Base-by-base conservation (phyloP, 2,888 invertebrate genomes). In the Isoperla grammatica region DNA sequence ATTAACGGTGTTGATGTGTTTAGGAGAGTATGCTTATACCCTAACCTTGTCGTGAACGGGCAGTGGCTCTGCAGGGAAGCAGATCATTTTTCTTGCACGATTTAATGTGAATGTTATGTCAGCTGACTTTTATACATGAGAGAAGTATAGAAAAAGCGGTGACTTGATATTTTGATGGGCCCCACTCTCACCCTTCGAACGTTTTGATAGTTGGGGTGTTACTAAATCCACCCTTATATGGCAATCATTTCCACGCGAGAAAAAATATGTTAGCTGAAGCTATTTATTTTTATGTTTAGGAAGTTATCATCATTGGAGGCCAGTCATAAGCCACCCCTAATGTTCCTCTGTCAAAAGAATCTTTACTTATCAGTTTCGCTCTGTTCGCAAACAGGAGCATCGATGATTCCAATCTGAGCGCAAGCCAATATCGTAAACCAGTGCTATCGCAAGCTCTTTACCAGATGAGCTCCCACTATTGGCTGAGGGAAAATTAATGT, bases 251-350 rank as follows among this genome's bases (percentile, higher is more conserved):
- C 59, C 59, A 63, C 56, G 50, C 61, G 42, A 54, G 46, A 54
- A 60, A 60, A 64, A 64, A 64, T 64, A 62, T 64, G 64, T 64
- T 64, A 61, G 64, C 60, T 56, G 35, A 57, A 57, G 62, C 64
- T 64, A 64, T 64, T 62, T 64, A 64, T 64, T 64, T 63, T 64
- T 64, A 64, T 64, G 64, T 62, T 56, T 58, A 57, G 49, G 60
- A 61, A 60, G 64, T 64, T 62, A 64, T 64, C 64, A 62, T 61
- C 61, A 54, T 57, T 55, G 37, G 20, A 19, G 54, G 59, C 35
- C 42, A 40, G 54, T 46, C 56, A 48, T 56, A 56, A 56, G 56
- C 40, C 57, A 54, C 29, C 35, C 19, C 37, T 15, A 50, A 29
- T 29, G 15, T 29, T 11, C 50, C 22, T 13, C 11, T 23, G 29